Base-by-base conservation (phyloP, 2,888 invertebrate genomes). In the Aphrophora alni region DNA sequence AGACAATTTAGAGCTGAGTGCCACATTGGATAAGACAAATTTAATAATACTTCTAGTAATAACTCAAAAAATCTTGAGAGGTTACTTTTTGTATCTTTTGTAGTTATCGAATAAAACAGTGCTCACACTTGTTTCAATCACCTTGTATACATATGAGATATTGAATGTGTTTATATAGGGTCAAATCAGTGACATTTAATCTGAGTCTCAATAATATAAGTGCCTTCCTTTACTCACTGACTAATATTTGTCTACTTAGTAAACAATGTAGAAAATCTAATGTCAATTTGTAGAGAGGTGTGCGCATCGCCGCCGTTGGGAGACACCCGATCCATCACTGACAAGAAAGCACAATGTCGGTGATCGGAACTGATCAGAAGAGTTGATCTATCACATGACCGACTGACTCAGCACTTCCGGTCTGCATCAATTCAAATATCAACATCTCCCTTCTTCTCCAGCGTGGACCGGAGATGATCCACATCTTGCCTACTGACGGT, bases 321-420 rank as follows among this genome's bases (percentile, higher is more conserved):
- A 59, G 59, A 59, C 21, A 59, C 59, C 59, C 59, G 59, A 59
- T 59, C 59, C 59, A 59, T 59, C 59, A 59, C 59, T 59, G 59
- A 59, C 59, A 59, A 44, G 21, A 59, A 21, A 59, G 59, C 21
- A 59, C 59, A 59, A 59, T 59, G 59, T 59, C 59, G 59, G 21
- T 4, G 59, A 59, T 59, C 59, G 59, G 59, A 59, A 59, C n/a
- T 14, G 59, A 59, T 59, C 59, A 59, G 59, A 59, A 59, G 59
- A 59, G 59, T 59, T 59, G 59, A 59, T 59, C 59, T 14, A 59
- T 59, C 59, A 59, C 59, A 21, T 59, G 59, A 21, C 59, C 59
- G 59, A 5, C 59, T 59, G 59, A 59, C 59, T 59, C 59, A 59
- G 59, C 59, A 21, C 59, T 59, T 59, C 59, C 59, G 59, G 59